Percentiles rank a stretch among this genome's conserved stretches.
Evolutionary conservation across 1,140 invertebrate species (phyloP).

Genomic region (Muscidifurax raptorellus): DNA sequence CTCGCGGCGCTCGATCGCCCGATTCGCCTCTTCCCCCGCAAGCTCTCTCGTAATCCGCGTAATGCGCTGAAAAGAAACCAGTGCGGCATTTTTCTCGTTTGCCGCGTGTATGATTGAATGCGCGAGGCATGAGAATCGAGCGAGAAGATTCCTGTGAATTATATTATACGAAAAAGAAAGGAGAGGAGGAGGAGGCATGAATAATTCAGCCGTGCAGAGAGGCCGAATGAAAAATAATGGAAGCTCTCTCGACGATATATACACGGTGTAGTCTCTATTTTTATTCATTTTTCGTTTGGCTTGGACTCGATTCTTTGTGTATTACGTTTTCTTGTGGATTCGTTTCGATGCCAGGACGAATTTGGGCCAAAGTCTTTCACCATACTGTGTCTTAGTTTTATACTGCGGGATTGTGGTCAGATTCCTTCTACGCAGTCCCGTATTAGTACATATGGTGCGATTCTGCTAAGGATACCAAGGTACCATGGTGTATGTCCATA

Average conservation of each 20-base stretch:
- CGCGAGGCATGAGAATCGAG: slow-evolving; percentile 51
- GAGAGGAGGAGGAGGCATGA: slow-evolving; percentile 57
- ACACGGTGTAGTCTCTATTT: slow-evolving; percentile 58
- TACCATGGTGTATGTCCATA: too few species aligned
- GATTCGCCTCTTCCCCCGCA: background rate
- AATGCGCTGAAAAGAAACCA: slow-evolving; percentile 17
- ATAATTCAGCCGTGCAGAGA: slow-evolving; percentile 64
- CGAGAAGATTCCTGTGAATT: slow-evolving; percentile 58
- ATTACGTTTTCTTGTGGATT: too few species aligned
- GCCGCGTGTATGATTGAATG: slow-evolving; percentile 55
- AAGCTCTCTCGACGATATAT: slow-evolving; percentile 65
- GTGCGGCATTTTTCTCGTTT: slow-evolving; percentile 43
- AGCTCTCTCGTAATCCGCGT: slow-evolving; percentile 23
- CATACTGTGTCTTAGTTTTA: too few species aligned
- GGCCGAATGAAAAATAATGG: slow-evolving; percentile 70
- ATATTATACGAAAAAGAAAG: slow-evolving; percentile 63
- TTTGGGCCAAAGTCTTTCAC: too few species aligned
- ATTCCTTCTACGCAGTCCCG: too few species aligned
- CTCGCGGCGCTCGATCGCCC: slow-evolving; percentile 42
- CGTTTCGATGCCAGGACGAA: too few species aligned
- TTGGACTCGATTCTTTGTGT: background rate
- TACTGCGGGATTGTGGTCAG: too few species aligned
- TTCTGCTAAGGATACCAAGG: too few species aligned
- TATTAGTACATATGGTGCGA: too few species aligned
- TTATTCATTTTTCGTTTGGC: slow-evolving; percentile 34